Evolutionary conservation across 2,888 invertebrate species (phyloP).

Genomic region (Andrena flavipes): DNA sequence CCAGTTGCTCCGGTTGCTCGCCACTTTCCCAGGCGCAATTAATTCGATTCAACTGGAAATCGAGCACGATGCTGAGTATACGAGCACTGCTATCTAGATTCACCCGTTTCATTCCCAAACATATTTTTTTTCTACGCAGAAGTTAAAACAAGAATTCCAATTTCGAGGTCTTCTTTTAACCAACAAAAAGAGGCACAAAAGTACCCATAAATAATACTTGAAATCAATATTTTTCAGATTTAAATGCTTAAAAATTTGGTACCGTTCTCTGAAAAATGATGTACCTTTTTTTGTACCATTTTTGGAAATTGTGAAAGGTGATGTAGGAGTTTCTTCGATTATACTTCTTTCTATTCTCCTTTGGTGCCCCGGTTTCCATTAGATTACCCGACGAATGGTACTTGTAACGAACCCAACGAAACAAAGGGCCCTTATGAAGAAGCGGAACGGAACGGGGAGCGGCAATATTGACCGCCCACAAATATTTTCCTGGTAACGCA

Average conservation of each 20-base stretch:
- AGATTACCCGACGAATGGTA: neutral
- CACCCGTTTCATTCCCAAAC: neutral
- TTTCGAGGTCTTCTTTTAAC: neutral
- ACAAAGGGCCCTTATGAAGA: neutral
- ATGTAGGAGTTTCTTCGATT: too few relatives aligned
- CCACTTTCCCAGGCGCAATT: constrained; percentile 3
- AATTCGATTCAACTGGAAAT: constrained; percentile 22
- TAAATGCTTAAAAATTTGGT: neutral
- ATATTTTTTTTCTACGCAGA: neutral
- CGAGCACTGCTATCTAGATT: neutral
- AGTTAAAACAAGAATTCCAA: neutral
- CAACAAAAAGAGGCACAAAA: neutral
- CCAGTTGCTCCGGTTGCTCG: neutral
- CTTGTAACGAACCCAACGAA: constrained; percentile 17
- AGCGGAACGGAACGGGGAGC: neutral
- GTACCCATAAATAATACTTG: neutral
- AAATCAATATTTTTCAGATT: too few relatives aligned
- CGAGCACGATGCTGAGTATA: neutral
- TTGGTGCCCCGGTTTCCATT: too few relatives aligned
- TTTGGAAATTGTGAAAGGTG: neutral
- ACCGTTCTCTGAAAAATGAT: neutral
- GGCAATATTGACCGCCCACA: constrained; percentile 39
- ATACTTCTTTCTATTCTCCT: too few relatives aligned
- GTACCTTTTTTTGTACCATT: neutral
- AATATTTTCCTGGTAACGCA: constrained; percentile 43